Evolutionary conservation across 2,888 invertebrate species (phyloP).

Genomic region (Tribolium freemani): DNA sequence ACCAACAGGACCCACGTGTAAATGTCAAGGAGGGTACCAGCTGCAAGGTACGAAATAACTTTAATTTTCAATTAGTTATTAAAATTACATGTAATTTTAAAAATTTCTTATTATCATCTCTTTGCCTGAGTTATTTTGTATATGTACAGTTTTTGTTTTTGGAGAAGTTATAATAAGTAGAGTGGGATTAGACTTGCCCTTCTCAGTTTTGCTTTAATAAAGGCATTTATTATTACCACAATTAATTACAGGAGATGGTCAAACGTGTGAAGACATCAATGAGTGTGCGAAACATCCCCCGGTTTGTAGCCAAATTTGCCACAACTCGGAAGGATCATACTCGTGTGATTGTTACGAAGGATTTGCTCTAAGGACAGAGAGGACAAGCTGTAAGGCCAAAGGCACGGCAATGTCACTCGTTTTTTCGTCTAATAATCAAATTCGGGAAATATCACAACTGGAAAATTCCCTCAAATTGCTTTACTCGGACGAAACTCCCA

Average conservation of each 20-base stretch:
- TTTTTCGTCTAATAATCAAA: conserved; percentile 72
- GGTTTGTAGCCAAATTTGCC: conserved; percentile 78
- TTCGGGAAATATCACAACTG: conserved; percentile 69
- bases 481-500: conserved; percentile 67
- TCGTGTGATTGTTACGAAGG: conserved; percentile 74
- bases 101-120: too few species aligned
- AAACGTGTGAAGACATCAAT: conserved; percentile 77
- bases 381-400: conserved; percentile 77
- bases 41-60: conserved; percentile 56
- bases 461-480: conserved; percentile 63
- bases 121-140: too few species aligned
- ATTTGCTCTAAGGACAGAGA: conserved; percentile 73
- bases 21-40: conserved; percentile 74
- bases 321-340: conserved; percentile 72
- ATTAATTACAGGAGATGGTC: conserved; percentile 65
- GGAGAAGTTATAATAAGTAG: too few species aligned
- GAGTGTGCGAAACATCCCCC: conserved; percentile 75
- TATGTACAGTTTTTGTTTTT: too few species aligned
- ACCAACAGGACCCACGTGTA: conserved; percentile 78
- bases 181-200: too few species aligned
- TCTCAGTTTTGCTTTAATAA: too few species aligned
- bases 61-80: too few species aligned
- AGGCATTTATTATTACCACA: too few species aligned
- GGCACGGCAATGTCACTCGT: conserved; percentile 71
- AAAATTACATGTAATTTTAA: too few species aligned